A percentile compares a stretch with the other conserved stretches of the same genome.
These are phyloP conservation scores for Mythimna loreyi DNA, from an alignment of 2,888 invertebrate genomes.

Conservation along the genomic window DNA sequence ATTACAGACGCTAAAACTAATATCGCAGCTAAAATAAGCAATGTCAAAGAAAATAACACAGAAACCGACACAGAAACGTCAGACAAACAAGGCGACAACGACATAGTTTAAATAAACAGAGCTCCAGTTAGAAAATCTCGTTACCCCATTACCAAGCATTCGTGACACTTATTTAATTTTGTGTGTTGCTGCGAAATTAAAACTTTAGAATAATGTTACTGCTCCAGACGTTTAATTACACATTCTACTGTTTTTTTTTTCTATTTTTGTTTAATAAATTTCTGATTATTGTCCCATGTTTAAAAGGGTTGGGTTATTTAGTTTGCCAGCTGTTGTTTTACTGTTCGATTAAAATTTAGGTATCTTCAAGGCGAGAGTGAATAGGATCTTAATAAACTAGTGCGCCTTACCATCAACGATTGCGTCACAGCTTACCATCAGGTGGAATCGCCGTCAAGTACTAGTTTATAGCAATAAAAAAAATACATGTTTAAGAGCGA, in stretches of 20 bases:
- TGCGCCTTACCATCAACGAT: too few relatives aligned
- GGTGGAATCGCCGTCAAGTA: too few relatives aligned
- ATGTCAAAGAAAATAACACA: conserved; percentile 20
- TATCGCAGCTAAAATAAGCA: conserved; percentile 5
- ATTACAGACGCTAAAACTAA: background rate
- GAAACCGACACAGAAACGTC: conserved; percentile 12
- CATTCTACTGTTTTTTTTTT: conserved; percentile 50
- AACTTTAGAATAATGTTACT: conserved; percentile 68
- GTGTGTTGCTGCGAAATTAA: conserved; percentile 63
- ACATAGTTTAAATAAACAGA: conserved; percentile 48
- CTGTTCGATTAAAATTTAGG: too few relatives aligned
- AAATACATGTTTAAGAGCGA: too few relatives aligned
- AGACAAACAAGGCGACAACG: conserved; percentile 31
- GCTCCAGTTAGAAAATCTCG: conserved; percentile 60
- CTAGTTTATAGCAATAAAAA: too few relatives aligned
- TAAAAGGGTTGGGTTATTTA: background rate
- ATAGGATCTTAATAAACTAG: too few relatives aligned
- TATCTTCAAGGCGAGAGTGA: too few relatives aligned
- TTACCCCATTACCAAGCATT: conserved; percentile 61
- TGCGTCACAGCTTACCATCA: too few relatives aligned
- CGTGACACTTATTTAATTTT: conserved; percentile 70
- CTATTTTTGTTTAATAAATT: conserved; percentile 8
- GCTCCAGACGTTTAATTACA: conserved; percentile 71
- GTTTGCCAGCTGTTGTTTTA: too few relatives aligned
- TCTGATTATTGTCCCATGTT: background rate